Evolutionary conservation across 2,797 vertebrate genomes (phyloP), one percentile per base, ranked within the genome.

Genomic region (Coilia nasus): DNA sequence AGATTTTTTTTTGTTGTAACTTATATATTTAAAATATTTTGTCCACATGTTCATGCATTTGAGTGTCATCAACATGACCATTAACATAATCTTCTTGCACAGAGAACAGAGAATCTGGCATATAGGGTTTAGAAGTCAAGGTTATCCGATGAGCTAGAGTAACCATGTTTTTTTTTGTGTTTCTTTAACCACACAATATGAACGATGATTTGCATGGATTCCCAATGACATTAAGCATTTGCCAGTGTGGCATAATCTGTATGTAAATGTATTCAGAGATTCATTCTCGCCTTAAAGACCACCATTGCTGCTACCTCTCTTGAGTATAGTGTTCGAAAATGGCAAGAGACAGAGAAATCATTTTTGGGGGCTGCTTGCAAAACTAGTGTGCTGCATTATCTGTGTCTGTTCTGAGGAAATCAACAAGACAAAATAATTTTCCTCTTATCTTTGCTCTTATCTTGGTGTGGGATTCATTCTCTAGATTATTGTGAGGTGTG

Each of bases 221-320:
- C 90, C 90, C 90, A 87, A 89, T 89, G 88, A 89, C 67, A 85
- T 81, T 85, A 86, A 88, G 86, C 87, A 89, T 87, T 85, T 87
- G 92, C 91, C 89, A 92, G 84, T 86, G 54, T 88, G 67, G 89
- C 93, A 87, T 93, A 91, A 92, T 96, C 90, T 94, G 87, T 93
- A 96, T 96, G 94, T 92, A 95, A 95, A 96, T 96, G 87, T 94
- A 95, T 96, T 95, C 88, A 93, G 92, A 93, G 92, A 95, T 94
- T 83, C 93, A 90, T 92, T 92, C 93, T 84, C 90, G 81, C 91
- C 90, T 85, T 87, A 89, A 87, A 89, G 92, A 93, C 92, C 91
- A 90, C 89, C 91, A 89, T 90, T 90, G 90, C 91, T 86, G 90
- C 90, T 90, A 91, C 17, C 85, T 90, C 89, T 90, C 86, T 90